Conservation (phyloP, 2,888 invertebrate genomes). For the Notocelia uddmanniana region DNA sequence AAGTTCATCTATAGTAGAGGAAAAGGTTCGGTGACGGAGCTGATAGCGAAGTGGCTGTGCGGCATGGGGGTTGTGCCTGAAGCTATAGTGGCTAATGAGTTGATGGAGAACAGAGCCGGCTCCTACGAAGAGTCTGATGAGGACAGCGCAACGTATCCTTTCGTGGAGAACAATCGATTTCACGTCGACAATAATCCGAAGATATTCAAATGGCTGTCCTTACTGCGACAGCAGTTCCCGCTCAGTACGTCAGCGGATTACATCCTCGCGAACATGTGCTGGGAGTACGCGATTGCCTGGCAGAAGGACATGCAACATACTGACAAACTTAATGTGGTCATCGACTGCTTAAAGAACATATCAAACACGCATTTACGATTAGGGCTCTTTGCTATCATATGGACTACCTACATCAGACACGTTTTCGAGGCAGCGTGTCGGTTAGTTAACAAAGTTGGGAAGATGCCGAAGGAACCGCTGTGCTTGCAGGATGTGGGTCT, state of each 20-base stretch:
- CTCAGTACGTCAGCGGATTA: slow-evolving; percentile 93
- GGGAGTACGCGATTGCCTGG: slow-evolving; percentile 97
- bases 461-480: slow-evolving; percentile 93
- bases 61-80: slow-evolving; percentile 89
- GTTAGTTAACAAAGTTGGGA: slow-evolving; percentile 92
- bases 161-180: slow-evolving; percentile 69
- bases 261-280: slow-evolving; percentile 93
- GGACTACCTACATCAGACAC: slow-evolving; percentile 95
- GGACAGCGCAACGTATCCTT: slow-evolving; percentile 64
- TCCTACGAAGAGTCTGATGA: slow-evolving; percentile 55
- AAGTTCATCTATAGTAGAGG: slow-evolving; percentile 88
- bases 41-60: slow-evolving; percentile 95
- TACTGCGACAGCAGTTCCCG: slow-evolving; percentile 92
- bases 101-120: slow-evolving; percentile 63
- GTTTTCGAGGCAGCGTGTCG: slow-evolving; percentile 91
- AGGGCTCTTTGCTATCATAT: slow-evolving; percentile 94
- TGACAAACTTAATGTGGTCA: slow-evolving; percentile 88
- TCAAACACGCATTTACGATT: slow-evolving; percentile 88
- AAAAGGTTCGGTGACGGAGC: slow-evolving; percentile 94
- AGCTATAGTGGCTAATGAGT: slow-evolving; percentile 84
- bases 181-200: slow-evolving; percentile 75
- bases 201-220: slow-evolving; percentile 87
- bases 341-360: slow-evolving; percentile 89
- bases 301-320: slow-evolving; percentile 90
- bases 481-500: slow-evolving; percentile 92